Conservation (phyloP, 2,888 invertebrate species). For the Eucriotettix oculatus region DNA sequence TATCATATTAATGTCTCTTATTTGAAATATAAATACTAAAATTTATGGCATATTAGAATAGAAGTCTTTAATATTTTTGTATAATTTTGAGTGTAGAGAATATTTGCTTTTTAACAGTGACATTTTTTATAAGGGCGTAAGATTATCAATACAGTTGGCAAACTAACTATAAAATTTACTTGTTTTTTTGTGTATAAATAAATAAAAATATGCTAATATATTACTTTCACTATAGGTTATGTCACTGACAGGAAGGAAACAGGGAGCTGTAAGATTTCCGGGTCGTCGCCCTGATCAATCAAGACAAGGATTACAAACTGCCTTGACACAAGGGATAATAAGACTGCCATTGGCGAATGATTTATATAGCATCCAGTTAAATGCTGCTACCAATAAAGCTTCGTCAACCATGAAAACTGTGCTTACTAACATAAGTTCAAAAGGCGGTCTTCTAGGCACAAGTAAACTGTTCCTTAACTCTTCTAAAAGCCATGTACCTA, state of each 20-base stretch:
- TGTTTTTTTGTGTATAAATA: neutral
- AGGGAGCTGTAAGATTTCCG: neutral
- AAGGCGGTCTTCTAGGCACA: neutral
- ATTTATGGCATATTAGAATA: too few relatives aligned
- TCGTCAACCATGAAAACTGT: neutral
- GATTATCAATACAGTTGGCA: too few relatives aligned
- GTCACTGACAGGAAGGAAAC: neutral
- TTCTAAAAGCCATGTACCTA: neutral
- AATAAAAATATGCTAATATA: neutral
- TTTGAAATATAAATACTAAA: too few relatives aligned
- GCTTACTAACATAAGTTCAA: neutral
- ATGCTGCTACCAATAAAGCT: neutral
- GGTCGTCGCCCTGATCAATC: neutral
- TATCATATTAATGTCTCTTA: too few relatives aligned
- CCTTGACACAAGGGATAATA: neutral
- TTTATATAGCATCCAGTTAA: neutral
- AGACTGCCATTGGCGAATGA: neutral
- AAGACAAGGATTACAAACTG: neutral
- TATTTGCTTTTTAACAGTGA: too few relatives aligned
- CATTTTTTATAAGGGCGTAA: too few relatives aligned
- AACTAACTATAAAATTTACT: neutral
- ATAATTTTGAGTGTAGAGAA: too few relatives aligned
- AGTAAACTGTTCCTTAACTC: neutral
- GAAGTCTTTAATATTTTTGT: too few relatives aligned
- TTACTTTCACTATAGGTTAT: neutral